Percentiles rank a stretch among this genome's conserved stretches.
phyloP scores from a whole-genome alignment of 1,140 invertebrate species.

The Lutraria rhynchaena region DNA sequence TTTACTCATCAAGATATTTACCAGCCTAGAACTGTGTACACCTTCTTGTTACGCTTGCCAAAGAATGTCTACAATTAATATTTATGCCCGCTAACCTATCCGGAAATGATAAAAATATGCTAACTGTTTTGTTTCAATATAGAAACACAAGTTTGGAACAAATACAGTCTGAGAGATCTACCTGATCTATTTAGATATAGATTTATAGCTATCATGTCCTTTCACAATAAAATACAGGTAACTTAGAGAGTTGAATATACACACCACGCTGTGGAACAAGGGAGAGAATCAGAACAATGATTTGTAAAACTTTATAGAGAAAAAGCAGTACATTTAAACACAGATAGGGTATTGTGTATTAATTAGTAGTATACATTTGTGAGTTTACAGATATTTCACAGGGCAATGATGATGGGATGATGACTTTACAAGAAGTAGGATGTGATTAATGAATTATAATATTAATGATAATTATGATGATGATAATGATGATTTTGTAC shows the following conservation, averaged over 20 bases:
- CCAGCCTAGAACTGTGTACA: conserved; percentile 3
- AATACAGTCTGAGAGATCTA: conserved; percentile 38
- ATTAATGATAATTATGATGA: too few relatives aligned
- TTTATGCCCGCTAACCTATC: conserved; percentile 58
- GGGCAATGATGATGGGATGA: too few relatives aligned
- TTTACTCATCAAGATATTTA: conserved; percentile 31
- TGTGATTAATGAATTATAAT: too few relatives aligned
- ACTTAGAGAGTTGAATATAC: background rate
- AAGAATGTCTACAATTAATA: conserved; percentile 61
- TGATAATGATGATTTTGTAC: too few relatives aligned
- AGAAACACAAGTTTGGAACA: conserved; percentile 47
- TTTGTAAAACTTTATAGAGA: too few relatives aligned
- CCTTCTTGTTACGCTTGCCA: conserved; percentile 17
- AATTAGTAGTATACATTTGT: too few relatives aligned
- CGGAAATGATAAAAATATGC: conserved; percentile 62
- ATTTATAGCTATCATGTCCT: conserved; percentile 24
- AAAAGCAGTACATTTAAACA: too few relatives aligned
- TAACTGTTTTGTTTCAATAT: conserved; percentile 63
- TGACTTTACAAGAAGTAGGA: too few relatives aligned
- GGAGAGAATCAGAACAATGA: background rate
- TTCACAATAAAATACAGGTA: conserved; percentile 22
- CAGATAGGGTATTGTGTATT: too few relatives aligned
- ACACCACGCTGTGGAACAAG: background rate
- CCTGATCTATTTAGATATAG: conserved; percentile 52
- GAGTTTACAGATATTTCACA: too few relatives aligned